Percentiles rank a stretch among this genome's conserved stretches.
Conservation (phyloP, 2,888 invertebrate species). For the Synanthedon andrenaeformis region DNA sequence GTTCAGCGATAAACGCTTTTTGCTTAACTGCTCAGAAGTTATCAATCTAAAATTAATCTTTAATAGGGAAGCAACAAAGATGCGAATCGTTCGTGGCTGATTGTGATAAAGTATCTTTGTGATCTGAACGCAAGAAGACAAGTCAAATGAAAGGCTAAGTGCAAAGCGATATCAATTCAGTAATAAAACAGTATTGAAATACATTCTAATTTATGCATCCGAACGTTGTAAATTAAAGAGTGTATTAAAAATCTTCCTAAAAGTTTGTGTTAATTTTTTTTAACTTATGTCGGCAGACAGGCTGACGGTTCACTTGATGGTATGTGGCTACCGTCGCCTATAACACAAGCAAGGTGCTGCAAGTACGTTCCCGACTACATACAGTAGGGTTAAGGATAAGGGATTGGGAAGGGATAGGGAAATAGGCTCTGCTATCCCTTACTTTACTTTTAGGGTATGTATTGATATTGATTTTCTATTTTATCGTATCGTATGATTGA, state of each 20-base stretch:
- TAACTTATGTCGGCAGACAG: too few relatives aligned
- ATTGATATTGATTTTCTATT: too few relatives aligned
- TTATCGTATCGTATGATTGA: too few relatives aligned
- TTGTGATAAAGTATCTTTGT: slow-evolving; percentile 9
- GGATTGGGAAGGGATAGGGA: too few relatives aligned
- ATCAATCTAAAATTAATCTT: slow-evolving; percentile 8
- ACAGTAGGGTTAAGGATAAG: too few relatives aligned
- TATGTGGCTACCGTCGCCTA: too few relatives aligned
- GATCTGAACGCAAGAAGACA: slow-evolving; percentile 4
- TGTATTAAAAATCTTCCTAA: background rate
- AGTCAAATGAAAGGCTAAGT: slow-evolving; percentile 41
- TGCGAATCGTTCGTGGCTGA: background rate
- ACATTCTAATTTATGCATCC: slow-evolving; percentile 2
- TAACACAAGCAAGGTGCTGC: too few relatives aligned
- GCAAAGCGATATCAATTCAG: slow-evolving; percentile 42
- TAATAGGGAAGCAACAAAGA: background rate
- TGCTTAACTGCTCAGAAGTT: slow-evolving; percentile 20
- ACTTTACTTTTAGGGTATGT: too few relatives aligned
- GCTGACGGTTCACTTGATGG: too few relatives aligned
- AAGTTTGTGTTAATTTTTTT: too few relatives aligned
- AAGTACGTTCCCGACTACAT: too few relatives aligned
- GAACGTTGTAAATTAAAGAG: background rate
- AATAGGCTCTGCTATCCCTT: too few relatives aligned
- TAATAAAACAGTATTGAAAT: slow-evolving; percentile 42
- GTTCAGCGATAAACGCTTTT: slow-evolving; percentile 23